Evolutionary conservation across 2,113 vertebrate species (phyloP), one percentile per base, ranked within the genome.

Genomic region (Hystrix cristata): DNA sequence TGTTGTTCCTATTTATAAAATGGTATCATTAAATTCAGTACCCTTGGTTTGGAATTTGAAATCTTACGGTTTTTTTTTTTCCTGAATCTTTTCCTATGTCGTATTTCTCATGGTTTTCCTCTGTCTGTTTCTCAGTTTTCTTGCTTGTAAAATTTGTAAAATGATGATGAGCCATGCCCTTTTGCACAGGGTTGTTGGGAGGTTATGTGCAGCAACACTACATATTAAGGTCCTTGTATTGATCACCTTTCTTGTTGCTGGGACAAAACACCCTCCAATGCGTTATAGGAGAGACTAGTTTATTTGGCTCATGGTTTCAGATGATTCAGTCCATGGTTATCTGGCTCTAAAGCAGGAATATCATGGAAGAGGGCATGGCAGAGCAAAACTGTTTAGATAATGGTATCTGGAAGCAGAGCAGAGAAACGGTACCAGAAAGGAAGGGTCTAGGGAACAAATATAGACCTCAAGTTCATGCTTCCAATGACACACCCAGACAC

Each of bases 81-180:
- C 4, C 19, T 18, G 18, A 92, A 3, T 88, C 12, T 72, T 95
- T 62, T 5, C 19, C 53, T 87, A 16, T n/a, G 27, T 31, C 80
- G 9, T 19, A 43, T 92, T 94, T 92, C 31, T 91, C 65, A n/a
- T 62, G 14, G 4, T 89, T 91, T 19, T 91, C 13, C 51, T 21
- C 67, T 96, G 16, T 89, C 34, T 67, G 7, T 59, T 81, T 96
- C 38, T 87, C 79, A 60, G 18, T 83, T 95, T 92, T 57, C 51
- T 82, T 81, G 51, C 25, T 88, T 94, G 5, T 62, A 83, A 95
- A 80, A 48, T 76, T 96, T 86, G 9, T 94, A 90, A 94, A 87
- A 51, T 84, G 23, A 31, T 91, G 23, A 38, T 55, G 78, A 65
- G 19, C 31, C 23, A 43, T 57, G 38, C 19, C 48, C 38, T 87